Evolutionary conservation across 2,113 vertebrate species (phyloP), one percentile per base, ranked within the genome.

Genomic region (Laticauda colubrina): DNA sequence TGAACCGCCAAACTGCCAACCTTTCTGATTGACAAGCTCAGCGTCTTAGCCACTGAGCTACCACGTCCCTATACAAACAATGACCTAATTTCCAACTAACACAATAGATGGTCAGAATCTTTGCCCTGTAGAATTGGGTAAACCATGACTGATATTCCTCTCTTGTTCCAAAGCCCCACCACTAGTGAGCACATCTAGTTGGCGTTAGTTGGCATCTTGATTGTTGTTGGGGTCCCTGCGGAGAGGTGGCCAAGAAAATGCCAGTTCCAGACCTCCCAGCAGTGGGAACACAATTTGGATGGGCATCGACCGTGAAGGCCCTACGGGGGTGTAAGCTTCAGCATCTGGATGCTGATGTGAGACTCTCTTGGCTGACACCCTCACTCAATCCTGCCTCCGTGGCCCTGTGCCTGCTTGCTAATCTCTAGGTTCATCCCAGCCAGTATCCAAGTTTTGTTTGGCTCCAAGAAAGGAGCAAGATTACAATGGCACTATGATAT

Each of bases 401-500:
- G 20, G 18, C 53, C 57, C 21, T 26, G 29, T 26, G 57, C 57
- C 86, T 29, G 48, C 7, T 34, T 6, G 64, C 23, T 18, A 75
- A 20, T 59, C 59, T 88, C 39, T 24, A 12, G 4, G 55, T 88
- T 26, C 59, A 69, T 54, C 86, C 53, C 12, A 24, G 86, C 34
- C 86, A 21, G 48, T 20, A 43, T 55, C 54, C 39, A 24, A 56
- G 39, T 9, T 45, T 85, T n/a, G 81, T 26, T 56, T 45, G 54
- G 75, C 90, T 92, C 57, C 29, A 18, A 69, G 57, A 54, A 92
- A 92, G 86, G 57, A 92, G 85, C 57, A 53, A 88, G 48, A 10
- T 87, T 64, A 45, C 34, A 43, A 55, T 14, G 53, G 59, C 18
- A 29, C 24, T 39, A 69, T 88, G 91, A 88, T 39, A 92, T 69